Percentiles rank a stretch among this genome's conserved stretches.
Conservation (phyloP, 2,797 vertebrate genomes). For the Sebastes miniatus region DNA sequence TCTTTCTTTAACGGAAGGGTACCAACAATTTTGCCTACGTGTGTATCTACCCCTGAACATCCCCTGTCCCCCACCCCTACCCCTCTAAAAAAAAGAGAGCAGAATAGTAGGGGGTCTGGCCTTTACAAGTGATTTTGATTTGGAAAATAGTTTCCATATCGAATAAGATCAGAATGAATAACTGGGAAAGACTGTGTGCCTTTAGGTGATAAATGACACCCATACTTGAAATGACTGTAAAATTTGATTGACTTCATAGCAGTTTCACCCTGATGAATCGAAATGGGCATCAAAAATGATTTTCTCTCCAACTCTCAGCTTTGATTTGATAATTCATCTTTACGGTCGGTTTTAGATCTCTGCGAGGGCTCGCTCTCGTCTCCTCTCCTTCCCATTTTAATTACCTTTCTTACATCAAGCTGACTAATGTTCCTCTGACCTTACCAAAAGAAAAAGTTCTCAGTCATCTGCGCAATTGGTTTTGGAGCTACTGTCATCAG, state of each 20-base stretch:
- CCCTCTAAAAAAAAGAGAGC: no score
- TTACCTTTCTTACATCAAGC: slow-evolving; percentile 49
- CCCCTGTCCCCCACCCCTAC: no score
- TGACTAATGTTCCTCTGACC: slow-evolving; percentile 45
- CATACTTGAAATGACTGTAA: slow-evolving; percentile 12
- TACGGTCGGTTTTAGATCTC: slow-evolving; percentile 35
- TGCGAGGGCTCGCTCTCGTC: background rate
- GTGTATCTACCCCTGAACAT: no score
- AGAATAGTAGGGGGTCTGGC: background rate
- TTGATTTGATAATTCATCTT: slow-evolving; percentile 59
- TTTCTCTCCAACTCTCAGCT: slow-evolving; percentile 1
- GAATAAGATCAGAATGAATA: background rate
- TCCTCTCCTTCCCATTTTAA: slow-evolving; percentile 46
- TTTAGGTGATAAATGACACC: slow-evolving; percentile 26
- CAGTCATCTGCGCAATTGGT: slow-evolving; percentile 33
- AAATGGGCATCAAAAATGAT: slow-evolving; percentile 14
- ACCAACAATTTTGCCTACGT: no score
- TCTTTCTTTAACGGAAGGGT: no score
- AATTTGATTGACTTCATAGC: slow-evolving; percentile 25
- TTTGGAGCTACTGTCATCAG: slow-evolving; percentile 49
- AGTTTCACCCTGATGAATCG: slow-evolving; percentile 19
- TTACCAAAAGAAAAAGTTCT: slow-evolving; percentile 25
- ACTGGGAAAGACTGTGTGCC: background rate
- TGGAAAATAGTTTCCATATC: background rate
- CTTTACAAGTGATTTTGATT: background rate